phyloP scores from a whole-genome alignment of 1,140 invertebrate species.

The Ephestia elutella region DNA sequence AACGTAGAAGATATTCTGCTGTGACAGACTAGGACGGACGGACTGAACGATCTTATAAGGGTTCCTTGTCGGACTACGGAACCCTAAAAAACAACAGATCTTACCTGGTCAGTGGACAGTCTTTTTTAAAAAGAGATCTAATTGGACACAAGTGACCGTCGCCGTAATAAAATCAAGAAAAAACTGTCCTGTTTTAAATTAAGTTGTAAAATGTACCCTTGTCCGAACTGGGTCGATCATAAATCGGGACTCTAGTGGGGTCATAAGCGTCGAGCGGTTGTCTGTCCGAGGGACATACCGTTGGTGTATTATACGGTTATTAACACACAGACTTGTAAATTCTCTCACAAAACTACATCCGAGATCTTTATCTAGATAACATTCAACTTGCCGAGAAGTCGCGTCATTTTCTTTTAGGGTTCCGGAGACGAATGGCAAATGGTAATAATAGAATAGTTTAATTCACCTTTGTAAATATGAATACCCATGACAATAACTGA shows the following conservation, averaged over 20 bases:
- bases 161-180: conserved; percentile 18
- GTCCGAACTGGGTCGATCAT: conserved; percentile 47
- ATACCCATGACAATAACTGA: too few relatives aligned
- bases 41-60: too few relatives aligned
- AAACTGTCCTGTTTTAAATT: conserved; percentile 46
- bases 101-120: neutral
- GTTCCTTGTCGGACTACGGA: too few relatives aligned
- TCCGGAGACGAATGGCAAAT: neutral
- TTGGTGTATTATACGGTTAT: conserved; percentile 61
- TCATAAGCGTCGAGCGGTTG: conserved; percentile 45
- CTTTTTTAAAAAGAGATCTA: neutral
- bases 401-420: conserved; percentile 24
- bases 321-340: conserved; percentile 61
- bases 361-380: conserved; percentile 61
- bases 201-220: conserved; percentile 59
- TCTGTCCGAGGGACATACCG: conserved; percentile 33
- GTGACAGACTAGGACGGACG: too few relatives aligned
- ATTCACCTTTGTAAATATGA: too few relatives aligned
- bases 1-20: too few relatives aligned
- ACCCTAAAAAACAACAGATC: neutral
- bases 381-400: conserved; percentile 23
- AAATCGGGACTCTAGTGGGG: conserved; percentile 57
- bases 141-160: conserved; percentile 4
- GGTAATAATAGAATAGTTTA: too few relatives aligned
- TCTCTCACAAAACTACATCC: conserved; percentile 51